Percentiles rank a stretch among this genome's conserved stretches.
phyloP scores from a whole-genome alignment of 2,888 invertebrate species.

The Lochmaea capreae region DNA sequence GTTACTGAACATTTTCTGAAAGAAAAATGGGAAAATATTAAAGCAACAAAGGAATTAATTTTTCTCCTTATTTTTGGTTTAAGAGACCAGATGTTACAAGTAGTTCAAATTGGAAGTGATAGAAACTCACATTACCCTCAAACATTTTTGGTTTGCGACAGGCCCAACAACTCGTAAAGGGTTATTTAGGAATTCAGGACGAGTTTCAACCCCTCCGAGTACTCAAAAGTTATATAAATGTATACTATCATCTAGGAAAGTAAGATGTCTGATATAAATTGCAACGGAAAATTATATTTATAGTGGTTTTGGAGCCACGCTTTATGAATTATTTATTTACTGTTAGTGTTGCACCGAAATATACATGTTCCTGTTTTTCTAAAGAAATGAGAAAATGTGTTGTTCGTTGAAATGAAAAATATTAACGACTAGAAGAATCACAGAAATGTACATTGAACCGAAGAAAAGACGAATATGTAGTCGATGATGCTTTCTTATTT shows the following conservation, averaged over 20 bases:
- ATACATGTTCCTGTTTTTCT: not conserved
- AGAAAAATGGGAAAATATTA: too few relatives aligned
- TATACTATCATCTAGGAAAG: conserved; percentile 23
- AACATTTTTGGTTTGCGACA: not conserved
- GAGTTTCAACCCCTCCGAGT: not conserved
- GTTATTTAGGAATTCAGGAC: conserved; percentile 14
- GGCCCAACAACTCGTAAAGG: not conserved
- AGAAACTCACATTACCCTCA: not conserved
- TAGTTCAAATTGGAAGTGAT: too few relatives aligned
- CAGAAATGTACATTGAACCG: too few relatives aligned
- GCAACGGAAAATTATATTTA: conserved; percentile 32
- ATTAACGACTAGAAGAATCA: too few relatives aligned
- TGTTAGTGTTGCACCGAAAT: not conserved
- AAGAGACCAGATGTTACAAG: too few relatives aligned
- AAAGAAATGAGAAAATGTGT: too few relatives aligned
- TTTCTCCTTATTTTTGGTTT: too few relatives aligned
- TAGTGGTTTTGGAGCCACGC: conserved; percentile 3
- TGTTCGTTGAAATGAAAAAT: too few relatives aligned
- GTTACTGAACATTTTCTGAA: too few relatives aligned
- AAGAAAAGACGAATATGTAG: too few relatives aligned
- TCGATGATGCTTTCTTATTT: too few relatives aligned
- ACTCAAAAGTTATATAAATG: conserved; percentile 32
- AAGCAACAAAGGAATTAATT: too few relatives aligned
- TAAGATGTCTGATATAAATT: conserved; percentile 29
- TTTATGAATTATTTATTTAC: conserved; percentile 26